Evolutionary conservation across 2,888 invertebrate species (phyloP), one percentile per base, ranked within the genome.

Genomic region (Formica aserva): DNA sequence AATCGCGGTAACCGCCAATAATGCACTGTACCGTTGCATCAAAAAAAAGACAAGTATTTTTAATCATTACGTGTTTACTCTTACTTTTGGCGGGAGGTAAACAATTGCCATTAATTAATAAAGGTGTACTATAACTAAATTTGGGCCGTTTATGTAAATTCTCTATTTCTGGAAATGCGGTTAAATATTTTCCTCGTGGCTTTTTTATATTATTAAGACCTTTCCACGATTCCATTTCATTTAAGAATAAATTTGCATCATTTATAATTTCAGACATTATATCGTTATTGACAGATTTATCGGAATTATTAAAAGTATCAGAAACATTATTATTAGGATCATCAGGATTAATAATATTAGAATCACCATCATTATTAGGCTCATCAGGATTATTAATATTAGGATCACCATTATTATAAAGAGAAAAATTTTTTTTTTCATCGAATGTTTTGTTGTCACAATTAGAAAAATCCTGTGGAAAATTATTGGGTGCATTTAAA

Each of bases 141-240:
- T 71, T 55, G 0, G 52, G n/a, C 0, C 32, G n/a, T 29, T 71
- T 71, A 22, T 71, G 69, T 15, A 71, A 13, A 35, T 55, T 11
- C 35, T 55, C 52, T 3, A 71, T 35, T 0, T 71, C 22, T 22
- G 71, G 71, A 22, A 35, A 55, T 5, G 26, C 26, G 0, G 9
- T 18, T 71, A 71, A 38, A 38, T 71, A 71, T 38, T 71, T 71
- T 6, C 22, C 22, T 35, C 71, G 55, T 18, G 35, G 35, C 22
- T 22, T 22, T 71, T 57, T 55, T 35, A 4, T 38, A 15, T 32
- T 22, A 29, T 55, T 52, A 0, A 35, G 1, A 3, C 22, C 22
- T 22, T 15, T 55, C 35, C 55, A 57, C 1, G 35, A 22, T 22
- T 71, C 35, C 0, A 22, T 22, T 22, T 71, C 26, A 55, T 55